A percentile compares a stretch with the other conserved stretches of the same genome.
phyloP scores from a whole-genome alignment of 2,797 vertebrate genomes.

The Pitangus sulphuratus region DNA sequence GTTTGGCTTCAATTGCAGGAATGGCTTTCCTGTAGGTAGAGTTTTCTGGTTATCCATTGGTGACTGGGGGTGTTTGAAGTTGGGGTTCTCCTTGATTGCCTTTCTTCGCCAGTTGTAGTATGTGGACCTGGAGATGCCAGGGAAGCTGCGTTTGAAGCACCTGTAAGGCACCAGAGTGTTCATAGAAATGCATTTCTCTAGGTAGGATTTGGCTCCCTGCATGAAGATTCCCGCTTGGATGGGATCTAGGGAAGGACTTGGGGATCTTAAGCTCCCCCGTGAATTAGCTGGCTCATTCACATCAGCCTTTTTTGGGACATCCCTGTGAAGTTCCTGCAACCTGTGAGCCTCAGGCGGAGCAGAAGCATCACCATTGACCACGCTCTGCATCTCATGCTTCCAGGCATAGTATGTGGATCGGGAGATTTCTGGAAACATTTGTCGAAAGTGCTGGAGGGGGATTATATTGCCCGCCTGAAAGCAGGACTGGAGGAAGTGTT shows the following conservation, averaged over 20 bases:
- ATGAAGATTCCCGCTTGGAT: constrained; percentile 78
- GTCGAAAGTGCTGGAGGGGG: constrained; percentile 89
- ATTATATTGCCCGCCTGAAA: constrained; percentile 86
- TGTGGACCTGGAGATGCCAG: constrained; percentile 93
- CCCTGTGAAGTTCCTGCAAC: constrained; percentile 72
- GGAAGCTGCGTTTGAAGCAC: constrained; percentile 91
- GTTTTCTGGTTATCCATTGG: constrained; percentile 37
- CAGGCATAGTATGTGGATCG: constrained; percentile 95
- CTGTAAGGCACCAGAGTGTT: constrained; percentile 90
- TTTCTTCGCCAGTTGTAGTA: constrained; percentile 98
- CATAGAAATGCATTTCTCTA: constrained; percentile 90
- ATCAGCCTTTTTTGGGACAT: constrained; percentile 81
- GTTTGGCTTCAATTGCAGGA: constrained; percentile 40
- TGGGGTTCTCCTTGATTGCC: constrained; percentile 82
- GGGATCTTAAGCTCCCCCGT: constrained; percentile 70
- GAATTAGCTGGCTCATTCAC: background rate
- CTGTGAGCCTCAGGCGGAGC: constrained; percentile 23
- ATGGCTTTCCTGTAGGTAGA: background rate
- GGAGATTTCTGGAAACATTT: constrained; percentile 92
- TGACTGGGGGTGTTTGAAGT: constrained; percentile 60
- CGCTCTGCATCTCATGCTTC: constrained; percentile 90
- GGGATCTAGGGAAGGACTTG: background rate
- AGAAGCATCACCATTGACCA: constrained; percentile 62
- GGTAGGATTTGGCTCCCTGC: constrained; percentile 90
- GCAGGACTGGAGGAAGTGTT: constrained; percentile 91